Evolutionary conservation across 2,113 vertebrate species (phyloP), one percentile per base, ranked within the genome.

Genomic region (Anthoscopus minutus): DNA sequence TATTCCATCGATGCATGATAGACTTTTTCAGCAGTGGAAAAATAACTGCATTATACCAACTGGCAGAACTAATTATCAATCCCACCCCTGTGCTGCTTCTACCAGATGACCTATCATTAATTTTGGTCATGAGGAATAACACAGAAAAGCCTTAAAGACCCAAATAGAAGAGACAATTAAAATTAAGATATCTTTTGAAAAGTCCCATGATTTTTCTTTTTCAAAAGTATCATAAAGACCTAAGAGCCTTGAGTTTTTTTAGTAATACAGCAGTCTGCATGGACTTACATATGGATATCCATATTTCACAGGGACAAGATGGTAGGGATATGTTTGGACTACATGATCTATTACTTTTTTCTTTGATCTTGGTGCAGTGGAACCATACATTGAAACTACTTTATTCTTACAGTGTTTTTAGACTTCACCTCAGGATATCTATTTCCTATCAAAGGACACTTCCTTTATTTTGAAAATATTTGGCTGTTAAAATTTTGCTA

Each of bases 61-160:
- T 50, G 11, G 42, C 54, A 86, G 42, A 65, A 44, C 11, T 86
- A 66, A 74, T 81, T 65, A 61, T 4, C 11, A 78, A 27, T 54
- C 33, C 11, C 16, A n/a, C 5, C 14, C 20, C 13, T 38, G 15
- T 1, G 0, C 21, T 54, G 4, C n/a, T 90, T 12, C 44, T 78
- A 3, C 10, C 20, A 24, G 18, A 20, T 22, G 45, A 73, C 9
- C 17, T 28, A 48, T 20, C 51, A 44, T 10, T 37, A 42, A 53
- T 80, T 86, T 73, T 14, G 45, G 48, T 23, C 9, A 10, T 9
- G 5, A 53, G 33, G 45, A 61, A 58, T 44, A 88, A 88, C 24
- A 31, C 16, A 61, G n/a, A 54, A 73, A 78, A 30, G 10, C 2
- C 5, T 48, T 57, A 53, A 51, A 40, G 31, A 18, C 17, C 5